Evolutionary conservation across 2,888 invertebrate species (phyloP), one percentile per base, ranked within the genome.

Genomic region (Microctonus brassicae): DNA sequence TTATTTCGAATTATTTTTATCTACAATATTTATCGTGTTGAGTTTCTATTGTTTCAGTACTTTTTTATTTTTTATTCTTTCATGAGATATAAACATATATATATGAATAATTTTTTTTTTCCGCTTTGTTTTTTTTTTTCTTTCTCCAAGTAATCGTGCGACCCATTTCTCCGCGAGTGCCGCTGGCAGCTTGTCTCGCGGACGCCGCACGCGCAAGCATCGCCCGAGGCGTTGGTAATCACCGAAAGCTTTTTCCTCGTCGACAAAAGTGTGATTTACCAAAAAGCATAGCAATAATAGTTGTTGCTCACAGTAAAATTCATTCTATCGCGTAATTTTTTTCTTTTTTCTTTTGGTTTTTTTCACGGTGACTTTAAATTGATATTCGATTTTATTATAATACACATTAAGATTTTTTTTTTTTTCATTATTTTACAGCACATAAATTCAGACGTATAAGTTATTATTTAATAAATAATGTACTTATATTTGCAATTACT

Each of bases 321-420:
- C 39, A 4, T 47, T 20, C 47, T 47, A 17, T 17, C 6, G 17
- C 17, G 17, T 47, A 7, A 47, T 47, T 20, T 17, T 47, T 47
- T 47, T 47, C 5, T 36, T 36, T 36, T 47, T 47, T 20, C 5
- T 36, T 10, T 36, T 10, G 11, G 24, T 55, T 26, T 6, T 55
- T 55, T 24, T 24, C n/a, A 4, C 26, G 47, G 33, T 42, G 17
- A n/a, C 68, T 76, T 71, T 69, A 69, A 5, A 5, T 63, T 69
- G 69, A 65, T 70, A 60, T 67, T 74, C 67, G 71, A 74, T 76
- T 73, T 72, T 65, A 71, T 73, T 73, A 73, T 69, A 64, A 52
- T 42, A 34, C 17, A 11, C 3, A 36, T 22, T 22, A 10, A 39
- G 13, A 29, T 39, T 39, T 0, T n/a, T 39, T 1, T 39, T 39